Percentiles rank a stretch among this genome's conserved stretches.
Evolutionary conservation across 2,113 vertebrate genomes (phyloP).

Genomic region (Rhinolophus ferrumequinum): DNA sequence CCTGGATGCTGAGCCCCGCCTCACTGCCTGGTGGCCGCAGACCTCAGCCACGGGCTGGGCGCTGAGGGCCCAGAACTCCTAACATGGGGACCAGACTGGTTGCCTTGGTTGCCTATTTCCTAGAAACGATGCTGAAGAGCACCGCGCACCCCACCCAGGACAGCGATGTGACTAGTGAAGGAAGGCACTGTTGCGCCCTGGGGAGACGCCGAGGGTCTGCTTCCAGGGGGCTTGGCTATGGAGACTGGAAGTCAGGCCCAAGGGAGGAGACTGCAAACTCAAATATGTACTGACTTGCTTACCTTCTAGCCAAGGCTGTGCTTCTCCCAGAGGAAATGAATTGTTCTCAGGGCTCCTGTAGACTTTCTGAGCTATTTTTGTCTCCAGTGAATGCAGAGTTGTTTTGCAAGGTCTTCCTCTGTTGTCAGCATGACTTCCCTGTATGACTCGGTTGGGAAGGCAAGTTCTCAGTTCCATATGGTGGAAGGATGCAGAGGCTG

Average conservation of each 20-base stretch:
- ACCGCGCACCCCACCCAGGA: not conserved
- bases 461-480: not conserved
- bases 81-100: not conserved
- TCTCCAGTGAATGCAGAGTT: not conserved
- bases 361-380: not conserved
- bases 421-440: not conserved
- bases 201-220: not conserved
- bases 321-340: not conserved
- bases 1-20: accelerated
- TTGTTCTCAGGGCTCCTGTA: not conserved
- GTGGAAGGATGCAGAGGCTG: not conserved
- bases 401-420: not conserved
- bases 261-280: not conserved
- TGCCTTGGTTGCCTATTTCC: not conserved
- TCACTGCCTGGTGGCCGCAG: not conserved
- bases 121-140: not conserved
- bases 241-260: not conserved
- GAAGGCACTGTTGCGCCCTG: not conserved
- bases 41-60: not conserved
- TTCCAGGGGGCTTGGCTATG: no score
- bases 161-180: not conserved
- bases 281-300: not conserved
- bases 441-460: no score
- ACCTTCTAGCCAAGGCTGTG: not conserved
- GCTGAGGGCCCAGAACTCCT: not conserved